A percentile compares a stretch with the other conserved stretches of the same genome.
Evolutionary conservation across 2,888 invertebrate genomes (phyloP).

Genomic region (Magallana nippona): DNA sequence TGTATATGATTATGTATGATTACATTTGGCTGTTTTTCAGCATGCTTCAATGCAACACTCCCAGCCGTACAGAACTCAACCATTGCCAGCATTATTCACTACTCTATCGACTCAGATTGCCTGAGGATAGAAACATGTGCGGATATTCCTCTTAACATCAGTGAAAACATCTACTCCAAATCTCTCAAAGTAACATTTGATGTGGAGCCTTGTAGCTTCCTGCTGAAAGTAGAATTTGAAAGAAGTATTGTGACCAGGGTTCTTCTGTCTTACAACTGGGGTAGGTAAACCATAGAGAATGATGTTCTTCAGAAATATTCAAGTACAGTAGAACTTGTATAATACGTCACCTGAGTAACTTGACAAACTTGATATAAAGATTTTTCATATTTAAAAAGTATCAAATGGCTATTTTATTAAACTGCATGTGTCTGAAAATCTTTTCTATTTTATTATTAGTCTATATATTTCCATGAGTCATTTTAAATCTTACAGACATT

Average conservation of each 20-base stretch:
- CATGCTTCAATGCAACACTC: constrained; percentile 36
- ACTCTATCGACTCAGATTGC: constrained; percentile 59
- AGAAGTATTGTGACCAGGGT: constrained; percentile 11
- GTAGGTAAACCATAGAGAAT: constrained; percentile 19
- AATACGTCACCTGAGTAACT: no score
- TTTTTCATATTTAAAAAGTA: not conserved
- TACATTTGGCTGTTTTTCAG: constrained; percentile 31
- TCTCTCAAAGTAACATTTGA: constrained; percentile 55
- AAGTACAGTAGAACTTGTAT: no score
- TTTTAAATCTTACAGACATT: no score
- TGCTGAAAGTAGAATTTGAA: constrained; percentile 43
- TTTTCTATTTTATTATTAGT: no score
- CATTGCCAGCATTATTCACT: constrained; percentile 46
- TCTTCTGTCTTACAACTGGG: constrained; percentile 43
- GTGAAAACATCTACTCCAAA: constrained; percentile 36
- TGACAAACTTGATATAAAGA: no score
- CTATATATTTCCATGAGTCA: no score
- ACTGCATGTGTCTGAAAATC: no score
- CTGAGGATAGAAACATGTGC: constrained; percentile 63
- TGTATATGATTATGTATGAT: no score
- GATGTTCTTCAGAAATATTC: no score
- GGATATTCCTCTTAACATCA: constrained; percentile 44
- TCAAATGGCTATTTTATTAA: not conserved
- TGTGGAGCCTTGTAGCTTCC: constrained; percentile 61
- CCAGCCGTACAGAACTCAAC: not conserved